Evolutionary conservation across 2,113 vertebrate species (phyloP).

Genomic region (Carassius gibelio): DNA sequence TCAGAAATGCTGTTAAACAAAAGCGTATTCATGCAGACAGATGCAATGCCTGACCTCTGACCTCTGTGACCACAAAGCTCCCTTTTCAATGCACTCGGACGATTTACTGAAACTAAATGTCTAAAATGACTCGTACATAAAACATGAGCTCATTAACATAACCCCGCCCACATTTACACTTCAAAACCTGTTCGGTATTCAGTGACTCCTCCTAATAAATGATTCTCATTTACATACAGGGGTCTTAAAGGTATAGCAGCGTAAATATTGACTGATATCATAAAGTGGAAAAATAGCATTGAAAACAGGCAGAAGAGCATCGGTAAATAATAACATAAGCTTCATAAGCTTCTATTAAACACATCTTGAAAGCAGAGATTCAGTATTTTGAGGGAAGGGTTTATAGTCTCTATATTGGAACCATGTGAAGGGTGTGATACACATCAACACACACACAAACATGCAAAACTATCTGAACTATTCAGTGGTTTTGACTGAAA

Average conservation of each 20-base stretch:
- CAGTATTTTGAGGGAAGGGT: neutral
- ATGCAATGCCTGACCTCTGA: neutral
- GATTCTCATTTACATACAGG: neutral
- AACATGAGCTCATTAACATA: slow-evolving; percentile 1
- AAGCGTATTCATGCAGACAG: neutral
- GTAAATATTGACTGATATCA: neutral
- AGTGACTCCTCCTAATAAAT: neutral
- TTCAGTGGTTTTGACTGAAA: neutral
- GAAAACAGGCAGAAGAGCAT: too few species aligned
- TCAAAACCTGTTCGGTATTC: neutral
- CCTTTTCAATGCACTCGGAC: neutral
- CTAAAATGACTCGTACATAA: neutral
- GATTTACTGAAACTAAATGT: neutral
- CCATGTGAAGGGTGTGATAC: neutral
- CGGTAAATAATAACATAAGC: too few species aligned
- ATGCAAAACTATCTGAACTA: neutral
- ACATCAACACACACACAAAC: neutral
- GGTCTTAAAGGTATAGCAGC: neutral
- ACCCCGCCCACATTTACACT: neutral
- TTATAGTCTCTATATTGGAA: neutral
- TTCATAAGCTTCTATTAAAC: neutral
- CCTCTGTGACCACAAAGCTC: neutral
- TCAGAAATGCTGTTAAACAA: neutral
- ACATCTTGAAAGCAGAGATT: neutral
- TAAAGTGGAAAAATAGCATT: neutral